Evolutionary conservation across 2,113 vertebrate genomes (phyloP).

Genomic region (Indicator indicator): DNA sequence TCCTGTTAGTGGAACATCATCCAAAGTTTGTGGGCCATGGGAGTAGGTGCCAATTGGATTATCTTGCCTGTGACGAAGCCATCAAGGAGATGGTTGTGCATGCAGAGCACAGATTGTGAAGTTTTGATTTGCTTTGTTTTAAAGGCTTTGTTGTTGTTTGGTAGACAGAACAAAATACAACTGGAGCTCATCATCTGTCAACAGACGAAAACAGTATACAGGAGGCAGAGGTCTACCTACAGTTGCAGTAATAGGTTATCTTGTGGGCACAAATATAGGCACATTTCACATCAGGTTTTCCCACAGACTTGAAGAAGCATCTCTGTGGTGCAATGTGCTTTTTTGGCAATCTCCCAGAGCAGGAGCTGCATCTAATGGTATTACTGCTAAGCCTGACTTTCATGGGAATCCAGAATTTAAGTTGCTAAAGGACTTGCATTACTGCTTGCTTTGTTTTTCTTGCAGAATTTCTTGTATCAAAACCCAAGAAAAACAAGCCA

Average conservation of each 20-base stretch:
- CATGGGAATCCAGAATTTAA: background rate
- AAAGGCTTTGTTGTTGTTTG: background rate
- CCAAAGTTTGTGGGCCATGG: background rate
- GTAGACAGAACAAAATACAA: background rate
- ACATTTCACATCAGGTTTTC: background rate
- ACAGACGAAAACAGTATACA: background rate
- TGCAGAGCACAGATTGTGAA: background rate
- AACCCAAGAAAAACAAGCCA: accelerated
- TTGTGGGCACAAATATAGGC: background rate
- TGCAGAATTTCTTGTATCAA: background rate
- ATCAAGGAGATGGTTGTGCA: background rate
- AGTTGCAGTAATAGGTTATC: background rate
- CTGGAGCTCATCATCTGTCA: background rate
- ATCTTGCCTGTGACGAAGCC: background rate
- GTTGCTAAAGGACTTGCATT: background rate
- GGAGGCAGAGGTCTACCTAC: background rate
- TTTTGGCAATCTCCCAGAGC: background rate
- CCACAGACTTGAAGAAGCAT: background rate
- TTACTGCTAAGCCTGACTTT: background rate
- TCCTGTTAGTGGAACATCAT: background rate
- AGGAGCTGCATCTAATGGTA: background rate
- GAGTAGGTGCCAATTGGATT: background rate
- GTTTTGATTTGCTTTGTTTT: background rate
- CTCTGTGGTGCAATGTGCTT: accelerated
- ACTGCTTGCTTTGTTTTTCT: background rate